Evolutionary conservation across 2,113 vertebrate genomes (phyloP).

Genomic region (Hystrix brachyura): DNA sequence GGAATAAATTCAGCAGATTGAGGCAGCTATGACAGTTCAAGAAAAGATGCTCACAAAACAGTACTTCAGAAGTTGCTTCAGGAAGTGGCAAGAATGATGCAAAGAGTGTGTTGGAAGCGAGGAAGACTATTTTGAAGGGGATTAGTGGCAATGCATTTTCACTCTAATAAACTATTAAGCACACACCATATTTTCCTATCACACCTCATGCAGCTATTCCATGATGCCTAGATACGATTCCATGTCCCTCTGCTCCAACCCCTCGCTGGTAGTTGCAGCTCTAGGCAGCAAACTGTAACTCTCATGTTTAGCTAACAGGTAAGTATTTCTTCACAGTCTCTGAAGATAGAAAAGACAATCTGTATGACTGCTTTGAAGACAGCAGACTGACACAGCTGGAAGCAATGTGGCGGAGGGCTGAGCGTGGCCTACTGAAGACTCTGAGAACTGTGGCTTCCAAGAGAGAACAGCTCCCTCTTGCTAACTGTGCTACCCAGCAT

Average conservation of each 20-base stretch:
- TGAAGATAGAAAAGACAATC: not conserved
- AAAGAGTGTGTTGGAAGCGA: not conserved
- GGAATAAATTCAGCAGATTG: not conserved
- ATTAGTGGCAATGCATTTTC: not conserved
- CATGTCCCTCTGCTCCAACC: not conserved
- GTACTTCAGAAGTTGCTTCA: not conserved
- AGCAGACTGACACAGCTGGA: not conserved
- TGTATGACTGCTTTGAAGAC: fast-evolving
- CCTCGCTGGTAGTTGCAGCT: not conserved
- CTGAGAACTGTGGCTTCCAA: not conserved
- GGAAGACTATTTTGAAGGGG: not conserved
- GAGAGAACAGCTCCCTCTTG: not conserved
- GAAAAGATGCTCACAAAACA: not conserved
- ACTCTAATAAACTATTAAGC: not conserved
- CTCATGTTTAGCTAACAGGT: not conserved
- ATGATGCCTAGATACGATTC: not conserved
- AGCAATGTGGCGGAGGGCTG: too few species aligned
- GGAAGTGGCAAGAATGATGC: not conserved
- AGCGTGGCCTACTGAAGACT: fast-evolving
- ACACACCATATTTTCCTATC: not conserved
- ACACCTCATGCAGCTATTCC: not conserved
- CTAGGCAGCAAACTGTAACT: fast-evolving
- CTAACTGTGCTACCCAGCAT: not conserved
- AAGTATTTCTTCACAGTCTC: not conserved
- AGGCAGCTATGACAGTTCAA: not conserved